These are phyloP conservation scores for Heliconius melpomene DNA, from an alignment of 1,140 invertebrate genomes.

Conservation along the genomic window DNA sequence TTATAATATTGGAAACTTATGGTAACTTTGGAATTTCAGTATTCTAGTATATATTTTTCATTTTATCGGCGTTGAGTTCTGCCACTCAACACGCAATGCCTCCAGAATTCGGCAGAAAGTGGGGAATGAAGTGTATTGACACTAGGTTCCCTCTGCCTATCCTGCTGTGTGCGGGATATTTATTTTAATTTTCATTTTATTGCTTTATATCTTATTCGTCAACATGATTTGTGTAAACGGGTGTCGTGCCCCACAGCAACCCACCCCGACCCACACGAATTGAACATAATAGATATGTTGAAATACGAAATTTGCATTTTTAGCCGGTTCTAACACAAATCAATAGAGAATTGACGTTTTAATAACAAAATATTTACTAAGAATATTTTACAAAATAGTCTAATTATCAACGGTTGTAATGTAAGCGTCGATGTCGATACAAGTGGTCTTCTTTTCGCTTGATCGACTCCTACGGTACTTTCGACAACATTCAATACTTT, in stretches of 20 bases:
- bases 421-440: background rate
- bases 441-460: background rate
- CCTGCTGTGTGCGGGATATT: no score
- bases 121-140: no score
- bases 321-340: conserved; percentile 1
- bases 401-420: background rate
- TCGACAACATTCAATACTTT: background rate
- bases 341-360: conserved; percentile 15
- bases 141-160: no score
- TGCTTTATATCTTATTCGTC: background rate
- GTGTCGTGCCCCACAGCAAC: conserved; percentile 19
- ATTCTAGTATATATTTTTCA: no score
- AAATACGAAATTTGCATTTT: conserved; percentile 18
- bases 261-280: conserved; percentile 16
- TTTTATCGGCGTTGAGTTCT: no score
- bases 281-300: conserved; percentile 26
- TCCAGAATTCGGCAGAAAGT: no score
- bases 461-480: background rate
- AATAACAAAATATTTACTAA: background rate
- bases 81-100: no score
- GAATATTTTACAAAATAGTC: background rate
- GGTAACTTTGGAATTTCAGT: no score
- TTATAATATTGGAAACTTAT: no score
- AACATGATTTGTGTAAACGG: conserved; percentile 1
- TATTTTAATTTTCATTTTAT: background rate